Percentiles rank a stretch among this genome's conserved stretches.
phyloP scores from a whole-genome alignment of 1,140 invertebrate species.

The Euwallacea fornicatus region DNA sequence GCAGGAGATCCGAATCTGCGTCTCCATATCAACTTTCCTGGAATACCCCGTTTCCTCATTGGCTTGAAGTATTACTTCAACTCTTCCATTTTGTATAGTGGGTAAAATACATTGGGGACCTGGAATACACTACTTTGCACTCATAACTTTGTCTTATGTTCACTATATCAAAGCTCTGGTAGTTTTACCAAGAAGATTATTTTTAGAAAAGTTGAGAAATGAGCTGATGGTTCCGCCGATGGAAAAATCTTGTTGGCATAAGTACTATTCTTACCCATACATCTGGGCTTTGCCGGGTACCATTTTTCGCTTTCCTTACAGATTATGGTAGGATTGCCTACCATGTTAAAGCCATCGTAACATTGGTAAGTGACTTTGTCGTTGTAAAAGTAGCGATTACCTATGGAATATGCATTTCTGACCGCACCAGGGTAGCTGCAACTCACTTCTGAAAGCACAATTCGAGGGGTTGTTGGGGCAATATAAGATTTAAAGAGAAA shows the following conservation, averaged over 20 bases:
- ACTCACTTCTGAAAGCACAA: constrained; percentile 23
- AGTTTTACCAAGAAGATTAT: too few relatives aligned
- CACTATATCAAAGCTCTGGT: neutral
- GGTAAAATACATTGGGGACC: constrained; percentile 52
- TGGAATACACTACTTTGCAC: constrained; percentile 7
- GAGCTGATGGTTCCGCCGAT: too few relatives aligned
- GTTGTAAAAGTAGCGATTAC: constrained; percentile 58
- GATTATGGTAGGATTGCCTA: constrained; percentile 53
- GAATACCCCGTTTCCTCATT: constrained; percentile 34
- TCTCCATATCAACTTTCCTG: constrained; percentile 48
- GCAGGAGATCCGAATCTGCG: constrained; percentile 58
- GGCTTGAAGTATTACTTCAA: constrained; percentile 45
- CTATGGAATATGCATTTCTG: constrained; percentile 58
- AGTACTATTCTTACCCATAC: constrained; percentile 51
- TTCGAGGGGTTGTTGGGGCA: neutral
- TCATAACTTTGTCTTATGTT: neutral
- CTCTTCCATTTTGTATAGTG: constrained; percentile 42
- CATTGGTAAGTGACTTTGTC: constrained; percentile 60
- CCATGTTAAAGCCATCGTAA: constrained; percentile 57
- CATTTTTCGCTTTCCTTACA: constrained; percentile 60
- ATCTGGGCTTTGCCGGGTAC: constrained; percentile 56
- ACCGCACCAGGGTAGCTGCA: constrained; percentile 65
- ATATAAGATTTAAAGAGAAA: too few relatives aligned
- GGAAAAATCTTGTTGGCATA: too few relatives aligned
- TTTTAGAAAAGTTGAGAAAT: too few relatives aligned